Base-by-base conservation (phyloP, 1,140 invertebrate species). In the Eumaeus atala region DNA sequence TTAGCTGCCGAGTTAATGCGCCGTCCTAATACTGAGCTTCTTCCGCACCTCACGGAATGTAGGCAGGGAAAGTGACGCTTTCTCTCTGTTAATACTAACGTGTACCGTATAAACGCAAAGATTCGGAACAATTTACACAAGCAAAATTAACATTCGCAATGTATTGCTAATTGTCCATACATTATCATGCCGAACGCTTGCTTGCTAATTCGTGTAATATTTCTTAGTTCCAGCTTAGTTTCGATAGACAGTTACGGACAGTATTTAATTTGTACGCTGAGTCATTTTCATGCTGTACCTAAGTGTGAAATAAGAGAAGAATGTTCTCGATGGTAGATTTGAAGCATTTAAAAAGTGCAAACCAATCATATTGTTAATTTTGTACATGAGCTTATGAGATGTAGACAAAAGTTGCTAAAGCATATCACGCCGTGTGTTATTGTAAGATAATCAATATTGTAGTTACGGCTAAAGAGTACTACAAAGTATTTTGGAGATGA, bases 131-230 rank as follows among this genome's bases (percentile, higher is more conserved):
- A 63, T 54, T 60, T 58, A 56, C 58, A 62, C 50, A 54, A 61
- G 44, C 58, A 47, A 62, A 58, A 62, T 56, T 59, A 55, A 70
- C 74, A 77, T 83, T 85, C 72, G 82, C 76, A 80, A 82, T 85
- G 75, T 70, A 85, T 74, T 63, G 58, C 60, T 67, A 66, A 59
- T 50, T 61, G 44, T 67, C 59, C 63, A 73, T 70, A 67, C 63
- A 72, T 72, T 71, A 64, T 75, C 72, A 74, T 66, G 73, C 77
- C 65, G 69, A 71, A 68, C 58, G 76, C 72, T 78, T 78, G 82
- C 82, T 80, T 82, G 73, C 70, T 72, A 64, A 70, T 56, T 70
- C 70, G 66, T 73, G 71, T 72, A 69, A 70, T 67, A 74, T 65
- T 66, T 67, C 55, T 67, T 70, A 63, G 70, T 77, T 72, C 74